Base-by-base conservation (phyloP, 2,113 vertebrate genomes). In the Enhydra lutris region DNA sequence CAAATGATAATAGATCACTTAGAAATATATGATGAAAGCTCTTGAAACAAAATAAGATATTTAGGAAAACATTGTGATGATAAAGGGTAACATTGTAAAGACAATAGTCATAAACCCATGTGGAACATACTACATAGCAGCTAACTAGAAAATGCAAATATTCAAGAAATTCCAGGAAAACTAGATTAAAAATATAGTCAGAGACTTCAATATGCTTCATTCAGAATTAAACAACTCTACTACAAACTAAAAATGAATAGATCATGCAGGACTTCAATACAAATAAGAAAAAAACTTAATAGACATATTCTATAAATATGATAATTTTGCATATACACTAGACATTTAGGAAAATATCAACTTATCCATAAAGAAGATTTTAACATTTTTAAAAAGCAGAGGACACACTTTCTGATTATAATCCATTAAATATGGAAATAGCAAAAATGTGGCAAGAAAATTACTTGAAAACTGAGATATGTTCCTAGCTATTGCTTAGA, bases 321-420 rank as follows among this genome's bases (percentile, higher is more conserved):
- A 69, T 71, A 79, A 63, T 71, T 15, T 71, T 94, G 7, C 47
- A 86, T 91, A 81, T 69, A 36, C 29, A 52, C n/a, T 24, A 7
- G 39, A 45, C 24, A 65, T n/a, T 80, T 89, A 79, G 71, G 61
- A 96, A 91, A 95, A 67, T 84, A 71, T 92, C 42, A 79, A 79
- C 7, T 63, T 79, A 5, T 6, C 50, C 20, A 79, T 7, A 73
- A 89, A 91, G 45, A 91, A 88, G 69, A 80, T 1, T 83, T 71
- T 47, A 34, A 63, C 47, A 26, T 26, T 74, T 94, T 94, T 94
- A 57, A 84, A 83, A 83, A 7, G 7, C 31, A 59, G 73, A 88
- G 36, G 52, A 92, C 8, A 52, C 3, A 78, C 79, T 94, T 96
- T 88, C 45, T 61, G 24, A 63, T 76, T 50, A 74, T 84, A 57